These are phyloP conservation scores for Bombyx mandarina DNA, from an alignment of 1,140 invertebrate genomes.

Conservation along the genomic window DNA sequence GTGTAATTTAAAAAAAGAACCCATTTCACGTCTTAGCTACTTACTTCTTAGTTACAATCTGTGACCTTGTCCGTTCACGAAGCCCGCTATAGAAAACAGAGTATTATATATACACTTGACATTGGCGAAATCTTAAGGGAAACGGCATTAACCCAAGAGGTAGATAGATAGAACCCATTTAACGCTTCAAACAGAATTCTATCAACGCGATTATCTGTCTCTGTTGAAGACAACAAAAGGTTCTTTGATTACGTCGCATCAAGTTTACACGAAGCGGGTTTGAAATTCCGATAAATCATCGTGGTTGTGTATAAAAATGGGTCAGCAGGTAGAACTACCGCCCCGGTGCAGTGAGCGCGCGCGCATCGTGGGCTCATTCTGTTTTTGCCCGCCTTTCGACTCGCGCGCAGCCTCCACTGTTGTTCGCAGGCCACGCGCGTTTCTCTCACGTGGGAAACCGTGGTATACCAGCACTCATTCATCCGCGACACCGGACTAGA, in stretches of 20 bases:
- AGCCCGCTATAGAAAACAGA: no score
- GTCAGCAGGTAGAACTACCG: slow-evolving; percentile 52
- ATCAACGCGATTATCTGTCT: no score
- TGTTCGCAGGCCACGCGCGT: slow-evolving; percentile 42
- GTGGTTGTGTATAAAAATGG: slow-evolving; percentile 33
- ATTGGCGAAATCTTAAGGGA: no score
- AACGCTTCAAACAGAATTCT: no score
- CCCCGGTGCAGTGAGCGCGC: slow-evolving; percentile 13
- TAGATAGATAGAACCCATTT: no score
- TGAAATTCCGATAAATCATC: slow-evolving; percentile 23
- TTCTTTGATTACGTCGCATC: neutral
- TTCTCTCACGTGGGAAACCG: slow-evolving; percentile 63
- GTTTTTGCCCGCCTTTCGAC: slow-evolving; percentile 68
- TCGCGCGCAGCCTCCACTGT: slow-evolving; percentile 57
- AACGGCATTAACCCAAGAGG: no score
- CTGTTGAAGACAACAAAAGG: neutral
- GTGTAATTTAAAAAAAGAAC: no score
- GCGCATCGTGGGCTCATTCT: slow-evolving; percentile 45
- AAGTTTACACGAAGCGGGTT: slow-evolving; percentile 16
- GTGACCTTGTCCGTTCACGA: no score
- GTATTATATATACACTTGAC: no score
- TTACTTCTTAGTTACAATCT: no score
- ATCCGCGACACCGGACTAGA: slow-evolving; percentile 24
- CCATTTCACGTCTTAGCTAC: no score
- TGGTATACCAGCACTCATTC: slow-evolving; percentile 32